These are phyloP conservation scores for Mastigias papua DNA, from an alignment of 30 jellyfish, hydroid and myxozoan genomes.

Conservation along the genomic window DNA sequence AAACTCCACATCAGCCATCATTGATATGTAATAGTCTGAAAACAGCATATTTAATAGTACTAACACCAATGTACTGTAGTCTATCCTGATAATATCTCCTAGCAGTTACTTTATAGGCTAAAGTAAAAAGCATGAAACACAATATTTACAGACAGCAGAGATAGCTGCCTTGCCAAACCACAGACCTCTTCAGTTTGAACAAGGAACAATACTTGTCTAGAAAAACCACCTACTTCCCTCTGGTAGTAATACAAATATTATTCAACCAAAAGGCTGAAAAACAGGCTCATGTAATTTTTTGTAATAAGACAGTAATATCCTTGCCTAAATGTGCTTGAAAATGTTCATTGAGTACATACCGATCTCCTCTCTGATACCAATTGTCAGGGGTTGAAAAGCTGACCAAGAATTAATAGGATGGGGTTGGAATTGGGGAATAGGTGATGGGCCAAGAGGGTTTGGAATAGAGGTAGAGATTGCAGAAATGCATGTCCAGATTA, in stretches of 20 bases:
- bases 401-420: too few relatives aligned
- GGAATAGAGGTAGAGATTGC: too few relatives aligned
- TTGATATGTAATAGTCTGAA: neutral
- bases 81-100: too few relatives aligned
- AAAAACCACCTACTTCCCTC: neutral
- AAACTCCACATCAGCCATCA: conserved; percentile 85
- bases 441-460: too few relatives aligned
- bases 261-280: neutral
- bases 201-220: neutral
- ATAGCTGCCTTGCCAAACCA: neutral
- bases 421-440: too few relatives aligned
- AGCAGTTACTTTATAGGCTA: neutral
- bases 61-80: neutral
- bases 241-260: neutral
- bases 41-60: neutral
- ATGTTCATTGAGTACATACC: too few relatives aligned
- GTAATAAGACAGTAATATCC: too few relatives aligned
- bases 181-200: neutral
- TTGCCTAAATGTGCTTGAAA: too few relatives aligned
- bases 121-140: neutral
- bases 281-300: neutral
- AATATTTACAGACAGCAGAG: neutral
- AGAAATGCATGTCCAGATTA: too few relatives aligned
- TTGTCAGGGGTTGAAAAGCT: too few relatives aligned
- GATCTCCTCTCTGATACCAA: too few relatives aligned